Conservation (phyloP, 2,888 invertebrate genomes). For the Trachelus troglodyta region DNA sequence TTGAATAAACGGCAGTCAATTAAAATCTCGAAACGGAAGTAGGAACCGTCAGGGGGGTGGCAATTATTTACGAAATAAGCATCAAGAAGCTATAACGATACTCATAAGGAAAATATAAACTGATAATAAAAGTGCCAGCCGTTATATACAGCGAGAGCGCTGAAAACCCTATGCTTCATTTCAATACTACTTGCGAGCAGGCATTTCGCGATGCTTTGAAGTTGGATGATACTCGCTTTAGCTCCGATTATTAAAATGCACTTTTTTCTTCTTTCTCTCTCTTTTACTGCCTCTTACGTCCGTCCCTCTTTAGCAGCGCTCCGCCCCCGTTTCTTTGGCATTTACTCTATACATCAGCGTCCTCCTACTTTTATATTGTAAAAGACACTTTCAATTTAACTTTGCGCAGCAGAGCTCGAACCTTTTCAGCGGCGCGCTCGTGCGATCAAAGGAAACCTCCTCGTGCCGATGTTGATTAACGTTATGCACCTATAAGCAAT, state of each 20-base stretch:
- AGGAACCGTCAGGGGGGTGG: neutral
- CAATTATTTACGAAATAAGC: neutral
- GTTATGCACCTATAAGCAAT: constrained; percentile 9
- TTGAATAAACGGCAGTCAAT: neutral
- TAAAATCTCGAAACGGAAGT: neutral
- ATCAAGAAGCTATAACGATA: neutral
- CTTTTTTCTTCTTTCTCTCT: constrained; percentile 16
- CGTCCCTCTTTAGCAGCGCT: constrained; percentile 17
- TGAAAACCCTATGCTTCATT: neutral
- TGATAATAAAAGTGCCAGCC: neutral
- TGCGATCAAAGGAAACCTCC: constrained; percentile 47
- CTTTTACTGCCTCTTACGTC: constrained; percentile 11
- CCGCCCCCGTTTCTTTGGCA: constrained; percentile 35
- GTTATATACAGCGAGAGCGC: neutral
- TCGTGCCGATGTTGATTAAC: constrained; percentile 46
- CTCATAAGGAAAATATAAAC: neutral
- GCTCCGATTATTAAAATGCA: constrained; percentile 48
- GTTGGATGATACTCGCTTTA: constrained; percentile 30
- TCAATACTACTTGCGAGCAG: neutral
- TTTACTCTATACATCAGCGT: constrained; percentile 42
- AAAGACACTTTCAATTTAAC: constrained; percentile 56
- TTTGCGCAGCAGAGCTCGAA: constrained; percentile 18
- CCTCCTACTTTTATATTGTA: constrained; percentile 35
- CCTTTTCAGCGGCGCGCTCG: neutral
- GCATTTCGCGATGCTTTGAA: neutral